These are phyloP conservation scores for Paralinhomoeus sp. DNA, from an alignment of 2,888 invertebrate genomes.

Conservation along the genomic window DNA sequence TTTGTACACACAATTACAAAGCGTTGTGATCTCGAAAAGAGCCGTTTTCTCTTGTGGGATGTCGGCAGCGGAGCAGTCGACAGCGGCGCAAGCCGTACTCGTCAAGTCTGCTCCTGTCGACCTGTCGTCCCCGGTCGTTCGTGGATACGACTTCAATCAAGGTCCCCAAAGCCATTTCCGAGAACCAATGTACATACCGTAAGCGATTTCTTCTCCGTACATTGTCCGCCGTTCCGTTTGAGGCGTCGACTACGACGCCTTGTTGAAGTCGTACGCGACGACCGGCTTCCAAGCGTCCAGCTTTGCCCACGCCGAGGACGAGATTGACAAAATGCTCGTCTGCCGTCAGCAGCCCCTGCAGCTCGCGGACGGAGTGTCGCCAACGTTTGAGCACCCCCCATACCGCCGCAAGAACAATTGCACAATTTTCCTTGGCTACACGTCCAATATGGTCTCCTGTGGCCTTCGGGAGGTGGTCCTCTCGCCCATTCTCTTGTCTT, in stretches of 20 bases:
- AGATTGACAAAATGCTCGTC: neutral
- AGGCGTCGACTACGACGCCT: neutral
- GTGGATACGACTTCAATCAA: neutral
- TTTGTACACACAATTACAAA: no score
- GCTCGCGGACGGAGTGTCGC: neutral
- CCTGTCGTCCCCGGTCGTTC: no score
- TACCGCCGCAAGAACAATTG: conserved; percentile 33
- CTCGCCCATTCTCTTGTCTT: neutral
- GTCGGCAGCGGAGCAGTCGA: no score
- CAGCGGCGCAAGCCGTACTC: no score
- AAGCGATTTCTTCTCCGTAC: no score
- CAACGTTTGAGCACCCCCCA: no score
- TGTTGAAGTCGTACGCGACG: neutral
- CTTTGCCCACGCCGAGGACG: neutral
- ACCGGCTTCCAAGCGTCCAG: neutral
- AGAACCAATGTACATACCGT: no score
- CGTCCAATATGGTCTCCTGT: conserved; percentile 86
- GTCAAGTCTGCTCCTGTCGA: no score
- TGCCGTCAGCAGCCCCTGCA: neutral
- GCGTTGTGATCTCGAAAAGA: no score
- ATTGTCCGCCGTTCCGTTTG: no score
- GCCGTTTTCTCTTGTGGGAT: no score
- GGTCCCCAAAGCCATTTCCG: no score
- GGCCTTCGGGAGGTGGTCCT: conserved; percentile 55
- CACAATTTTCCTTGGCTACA: conserved; percentile 86